These are phyloP conservation scores for Cheilinus undulatus DNA, from an alignment of 2,113 vertebrate species.

Conservation along the genomic window DNA sequence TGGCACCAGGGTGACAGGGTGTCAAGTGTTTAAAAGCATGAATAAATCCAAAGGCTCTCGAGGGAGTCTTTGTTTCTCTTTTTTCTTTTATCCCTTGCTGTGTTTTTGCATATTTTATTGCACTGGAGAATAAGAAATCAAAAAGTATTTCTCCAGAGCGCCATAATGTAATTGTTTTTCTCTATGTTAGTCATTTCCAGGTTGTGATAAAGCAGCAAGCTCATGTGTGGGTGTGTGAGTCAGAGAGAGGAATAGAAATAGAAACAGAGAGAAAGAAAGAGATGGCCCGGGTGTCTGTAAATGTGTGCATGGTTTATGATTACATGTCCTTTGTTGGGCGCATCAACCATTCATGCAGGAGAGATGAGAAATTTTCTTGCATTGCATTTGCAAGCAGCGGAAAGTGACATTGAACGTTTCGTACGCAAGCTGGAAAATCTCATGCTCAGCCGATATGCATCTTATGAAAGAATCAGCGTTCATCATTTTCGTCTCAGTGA, in stretches of 20 bases:
- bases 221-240: neutral
- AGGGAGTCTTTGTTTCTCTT: slow-evolving; percentile 56
- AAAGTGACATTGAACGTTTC: slow-evolving; percentile 67
- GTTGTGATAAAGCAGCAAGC: slow-evolving; percentile 25
- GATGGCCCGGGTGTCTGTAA: slow-evolving; percentile 38
- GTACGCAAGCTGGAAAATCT: slow-evolving; percentile 60
- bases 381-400: slow-evolving; percentile 30
- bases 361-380: slow-evolving; percentile 65
- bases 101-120: slow-evolving; percentile 52
- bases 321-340: slow-evolving; percentile 65
- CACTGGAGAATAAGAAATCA: slow-evolving; percentile 29
- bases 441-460: slow-evolving; percentile 66
- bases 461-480: slow-evolving; percentile 60
- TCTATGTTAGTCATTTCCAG: slow-evolving; percentile 23
- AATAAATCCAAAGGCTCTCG: slow-evolving; percentile 71
- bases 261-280: slow-evolving; percentile 11
- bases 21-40: slow-evolving; percentile 70
- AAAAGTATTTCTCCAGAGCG: slow-evolving; percentile 40
- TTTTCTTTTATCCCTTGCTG: slow-evolving; percentile 18
- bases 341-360: slow-evolving; percentile 69
- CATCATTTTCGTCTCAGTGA: slow-evolving; percentile 45
- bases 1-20: slow-evolving; percentile 71
- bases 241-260: neutral
- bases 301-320: slow-evolving; percentile 55
- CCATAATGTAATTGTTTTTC: slow-evolving; percentile 39